Evolutionary conservation across 2,113 vertebrate genomes (phyloP), one percentile per base, ranked within the genome.

Genomic region (Romanogobio albipinnatus): DNA sequence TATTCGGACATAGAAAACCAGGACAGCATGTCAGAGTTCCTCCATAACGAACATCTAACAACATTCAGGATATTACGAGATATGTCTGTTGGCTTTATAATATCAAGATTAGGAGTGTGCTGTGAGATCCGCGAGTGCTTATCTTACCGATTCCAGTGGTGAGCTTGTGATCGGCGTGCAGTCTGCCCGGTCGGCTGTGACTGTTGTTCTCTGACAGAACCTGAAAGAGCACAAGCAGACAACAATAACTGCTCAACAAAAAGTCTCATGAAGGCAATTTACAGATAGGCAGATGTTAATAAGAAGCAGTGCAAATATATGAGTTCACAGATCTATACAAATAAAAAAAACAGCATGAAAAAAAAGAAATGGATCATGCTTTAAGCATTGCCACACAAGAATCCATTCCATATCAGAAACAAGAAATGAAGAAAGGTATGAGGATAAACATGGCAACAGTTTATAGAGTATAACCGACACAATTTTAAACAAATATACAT

Each of bases 201-300:
- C 92, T 95, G 91, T 92, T 93, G 92, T 92, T 97, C 91, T 97
- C 96, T 83, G 96, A 94, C 51, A 96, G 89, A 82, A 96, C 96
- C 96, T 97, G 87, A 22, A 90, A 51, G 33, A 87, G 84, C 90
- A 81, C 58, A 59, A 59, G 22, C 77, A 43, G 22, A 22, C 13
- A 26, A 62, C 36, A 74, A 33, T 77, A 76, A 76, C 74, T 33
- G 4, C 74, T 73, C 11, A 53, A 49, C 45, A 49, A 75, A 75
- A 29, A 17, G 1, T 5, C 24, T 19, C 53, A 56, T 19, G 90
- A 88, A 91, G 88, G 93, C 94, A 93, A 93, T 93, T 93, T 94
- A 92, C 92, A 94, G 93, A 95, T 93, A 95, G 92, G 94, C 93
- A 87, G 76, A 89, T 93, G 95, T 97, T 96, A 97, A 96, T 95